A percentile compares a stretch with the other conserved stretches of the same genome.
phyloP scores from a whole-genome alignment of 2,888 invertebrate species.

The Eilema griseolum region DNA sequence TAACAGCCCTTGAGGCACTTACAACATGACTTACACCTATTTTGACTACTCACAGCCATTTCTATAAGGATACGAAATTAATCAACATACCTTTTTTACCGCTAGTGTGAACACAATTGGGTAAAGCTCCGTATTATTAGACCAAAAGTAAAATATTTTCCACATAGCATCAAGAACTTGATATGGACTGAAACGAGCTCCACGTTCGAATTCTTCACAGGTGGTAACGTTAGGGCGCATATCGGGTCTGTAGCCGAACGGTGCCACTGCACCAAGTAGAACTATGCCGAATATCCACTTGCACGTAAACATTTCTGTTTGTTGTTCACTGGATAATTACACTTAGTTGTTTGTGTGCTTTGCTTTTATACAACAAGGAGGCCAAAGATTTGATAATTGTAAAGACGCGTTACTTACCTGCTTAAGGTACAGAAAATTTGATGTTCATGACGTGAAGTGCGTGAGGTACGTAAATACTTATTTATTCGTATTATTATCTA shows the following conservation, averaged over 20 bases:
- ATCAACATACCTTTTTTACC: slow-evolving; percentile 50
- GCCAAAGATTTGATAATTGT: slow-evolving; percentile 57
- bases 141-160: slow-evolving; percentile 80
- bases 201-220: slow-evolving; percentile 74
- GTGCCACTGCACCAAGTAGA: slow-evolving; percentile 52
- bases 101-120: slow-evolving; percentile 72
- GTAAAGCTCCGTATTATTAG: slow-evolving; percentile 64
- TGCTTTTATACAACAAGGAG: slow-evolving; percentile 53
- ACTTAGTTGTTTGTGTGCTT: slow-evolving; percentile 57
- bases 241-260: slow-evolving; percentile 6
- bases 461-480: no score
- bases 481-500: background rate
- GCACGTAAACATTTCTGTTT: slow-evolving; percentile 69
- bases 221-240: slow-evolving; percentile 55
- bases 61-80: background rate
- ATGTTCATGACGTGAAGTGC: background rate
- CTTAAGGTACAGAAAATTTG: background rate
- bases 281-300: slow-evolving; percentile 67
- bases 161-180: slow-evolving; percentile 69
- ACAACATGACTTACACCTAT: background rate
- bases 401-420: background rate
- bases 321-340: slow-evolving; percentile 62
- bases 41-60: no score
- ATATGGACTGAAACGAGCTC: slow-evolving; percentile 69
- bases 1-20: background rate